A percentile compares a stretch with the other conserved stretches of the same genome.
Conservation (phyloP, 2,888 invertebrate genomes). For the Clunio marinus region DNA sequence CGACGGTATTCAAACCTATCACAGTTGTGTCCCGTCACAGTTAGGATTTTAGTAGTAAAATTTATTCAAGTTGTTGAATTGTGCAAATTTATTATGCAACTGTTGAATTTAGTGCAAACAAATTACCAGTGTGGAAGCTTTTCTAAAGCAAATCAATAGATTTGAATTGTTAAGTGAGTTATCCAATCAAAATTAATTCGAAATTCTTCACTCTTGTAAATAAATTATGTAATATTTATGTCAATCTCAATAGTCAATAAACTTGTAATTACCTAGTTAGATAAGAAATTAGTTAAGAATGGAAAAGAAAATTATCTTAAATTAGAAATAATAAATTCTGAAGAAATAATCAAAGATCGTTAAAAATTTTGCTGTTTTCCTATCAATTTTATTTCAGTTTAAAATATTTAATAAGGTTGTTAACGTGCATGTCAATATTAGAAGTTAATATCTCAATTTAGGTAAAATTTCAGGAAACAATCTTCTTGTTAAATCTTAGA, state of each 20-base stretch:
- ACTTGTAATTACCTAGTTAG: no score
- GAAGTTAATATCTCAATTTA: neutral
- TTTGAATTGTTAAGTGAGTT: neutral
- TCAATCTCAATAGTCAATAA: neutral
- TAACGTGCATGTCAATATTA: neutral
- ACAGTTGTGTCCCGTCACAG: conserved; percentile 55
- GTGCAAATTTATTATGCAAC: conserved; percentile 17
- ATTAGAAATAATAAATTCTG: neutral
- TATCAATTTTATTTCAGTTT: neutral
- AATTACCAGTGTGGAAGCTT: neutral
- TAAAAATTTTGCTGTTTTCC: neutral
- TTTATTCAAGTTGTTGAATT: neutral
- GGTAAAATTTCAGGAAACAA: neutral
- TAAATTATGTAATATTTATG: neutral
- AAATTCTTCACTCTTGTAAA: neutral
- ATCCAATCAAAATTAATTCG: neutral
- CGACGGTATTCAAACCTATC: conserved; percentile 54
- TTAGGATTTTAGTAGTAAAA: neutral
- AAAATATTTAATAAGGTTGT: neutral
- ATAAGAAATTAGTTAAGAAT: no score
- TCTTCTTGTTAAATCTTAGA: neutral
- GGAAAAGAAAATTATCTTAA: neutral
- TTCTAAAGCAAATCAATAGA: neutral
- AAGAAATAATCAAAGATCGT: neutral
- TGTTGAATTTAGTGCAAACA: neutral